Evolutionary conservation across 2,797 vertebrate species (phyloP).

Genomic region (Mus minutoides): DNA sequence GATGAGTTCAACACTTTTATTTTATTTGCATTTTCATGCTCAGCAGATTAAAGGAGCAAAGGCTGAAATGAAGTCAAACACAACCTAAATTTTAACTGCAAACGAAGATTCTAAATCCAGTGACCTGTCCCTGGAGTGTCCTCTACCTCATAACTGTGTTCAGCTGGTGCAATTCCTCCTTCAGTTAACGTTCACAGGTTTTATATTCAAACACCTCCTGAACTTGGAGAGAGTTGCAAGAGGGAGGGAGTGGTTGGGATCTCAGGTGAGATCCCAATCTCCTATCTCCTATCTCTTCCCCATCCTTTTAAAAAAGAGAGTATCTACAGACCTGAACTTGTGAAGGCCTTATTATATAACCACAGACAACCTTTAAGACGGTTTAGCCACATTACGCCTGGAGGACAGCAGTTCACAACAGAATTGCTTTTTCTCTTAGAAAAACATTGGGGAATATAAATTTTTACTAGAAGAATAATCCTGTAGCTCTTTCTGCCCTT

Average conservation of each 20-base stretch:
- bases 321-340: background rate
- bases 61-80: background rate
- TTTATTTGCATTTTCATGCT: background rate
- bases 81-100: background rate
- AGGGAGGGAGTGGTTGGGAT: background rate
- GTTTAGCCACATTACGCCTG: background rate
- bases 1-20: background rate
- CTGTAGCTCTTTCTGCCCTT: background rate
- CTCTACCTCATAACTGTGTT: background rate
- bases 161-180: background rate
- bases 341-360: background rate
- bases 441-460: background rate
- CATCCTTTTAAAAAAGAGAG: background rate
- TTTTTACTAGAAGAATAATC: background rate
- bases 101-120: background rate
- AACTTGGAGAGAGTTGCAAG: background rate
- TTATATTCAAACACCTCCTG: background rate
- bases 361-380: background rate
- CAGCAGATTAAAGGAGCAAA: slow-evolving; percentile 6
- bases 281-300: too few relatives aligned
- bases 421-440: background rate
- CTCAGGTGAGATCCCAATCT: background rate
- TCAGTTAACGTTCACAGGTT: background rate
- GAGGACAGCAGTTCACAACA: background rate
- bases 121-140: background rate